Evolutionary conservation across 2,888 invertebrate genomes (phyloP).

Genomic region (Anorthoa munda): DNA sequence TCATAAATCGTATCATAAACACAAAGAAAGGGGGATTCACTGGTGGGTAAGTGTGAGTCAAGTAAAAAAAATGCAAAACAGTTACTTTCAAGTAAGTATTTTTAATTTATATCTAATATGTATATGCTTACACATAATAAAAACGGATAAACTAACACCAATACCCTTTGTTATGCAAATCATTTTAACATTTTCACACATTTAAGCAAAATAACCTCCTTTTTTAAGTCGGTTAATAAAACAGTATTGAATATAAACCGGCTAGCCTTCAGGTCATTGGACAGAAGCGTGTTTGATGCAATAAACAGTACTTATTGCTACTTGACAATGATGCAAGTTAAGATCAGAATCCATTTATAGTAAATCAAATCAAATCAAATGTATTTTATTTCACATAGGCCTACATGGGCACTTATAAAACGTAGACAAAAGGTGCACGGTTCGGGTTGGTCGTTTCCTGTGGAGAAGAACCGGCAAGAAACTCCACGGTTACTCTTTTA

Average conservation of each 20-base stretch:
- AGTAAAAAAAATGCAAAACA: background rate
- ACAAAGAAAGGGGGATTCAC: constrained; percentile 9
- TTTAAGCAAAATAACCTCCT: background rate
- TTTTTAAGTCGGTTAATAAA: background rate
- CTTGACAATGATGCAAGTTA: background rate
- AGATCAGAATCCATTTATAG: background rate
- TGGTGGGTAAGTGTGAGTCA: background rate
- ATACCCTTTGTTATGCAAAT: constrained; percentile 46
- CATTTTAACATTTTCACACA: constrained; percentile 25
- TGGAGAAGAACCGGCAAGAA: too few species aligned
- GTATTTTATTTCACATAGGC: too few species aligned
- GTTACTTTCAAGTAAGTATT: constrained; percentile 23
- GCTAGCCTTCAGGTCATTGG: constrained; percentile 13
- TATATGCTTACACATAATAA: constrained; percentile 13
- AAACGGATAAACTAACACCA: constrained; percentile 20
- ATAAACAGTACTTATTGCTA: background rate
- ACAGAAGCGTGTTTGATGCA: constrained; percentile 1
- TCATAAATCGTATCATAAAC: background rate
- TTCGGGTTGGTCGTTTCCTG: too few species aligned
- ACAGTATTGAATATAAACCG: constrained; percentile 2
- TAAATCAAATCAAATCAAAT: too few species aligned
- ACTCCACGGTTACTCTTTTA: too few species aligned
- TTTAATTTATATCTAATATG: constrained; percentile 1
- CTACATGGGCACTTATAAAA: too few species aligned
- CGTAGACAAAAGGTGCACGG: too few species aligned